phyloP scores from a whole-genome alignment of 2,888 invertebrate genomes.

The Xestobium rufovillosum region DNA sequence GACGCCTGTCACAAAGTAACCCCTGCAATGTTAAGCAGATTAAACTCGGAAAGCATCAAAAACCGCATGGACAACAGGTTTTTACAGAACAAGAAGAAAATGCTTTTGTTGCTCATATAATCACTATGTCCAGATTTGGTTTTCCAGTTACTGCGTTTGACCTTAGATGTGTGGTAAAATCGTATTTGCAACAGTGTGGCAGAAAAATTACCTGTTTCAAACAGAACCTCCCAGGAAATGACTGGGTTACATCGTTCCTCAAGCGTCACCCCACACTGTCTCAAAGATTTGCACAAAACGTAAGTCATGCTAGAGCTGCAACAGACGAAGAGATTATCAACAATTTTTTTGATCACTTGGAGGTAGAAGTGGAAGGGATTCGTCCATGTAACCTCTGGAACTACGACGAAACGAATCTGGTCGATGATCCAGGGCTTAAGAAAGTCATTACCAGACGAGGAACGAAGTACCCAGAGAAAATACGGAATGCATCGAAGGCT shows the following conservation, averaged over 20 bases:
- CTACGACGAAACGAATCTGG: conserved; percentile 28
- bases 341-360: conserved; percentile 12
- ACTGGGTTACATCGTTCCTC: conserved; percentile 13
- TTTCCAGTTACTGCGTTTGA: conserved; percentile 14
- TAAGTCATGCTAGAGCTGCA: conserved; percentile 15
- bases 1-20: too few relatives aligned
- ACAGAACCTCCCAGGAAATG: too few relatives aligned
- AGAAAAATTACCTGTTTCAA: too few relatives aligned
- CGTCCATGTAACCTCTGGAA: conserved; percentile 27
- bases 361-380: conserved; percentile 15
- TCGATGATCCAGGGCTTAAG: conserved; percentile 29
- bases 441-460: conserved; percentile 18
- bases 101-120: conserved; percentile 5
- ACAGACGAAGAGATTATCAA: conserved; percentile 14
- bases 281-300: conserved; percentile 13
- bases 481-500: too few relatives aligned
- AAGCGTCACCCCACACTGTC: conserved; percentile 11
- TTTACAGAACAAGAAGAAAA: conserved; percentile 13
- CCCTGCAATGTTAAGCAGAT: too few relatives aligned
- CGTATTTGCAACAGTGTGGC: conserved; percentile 11
- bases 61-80: conserved; percentile 12
- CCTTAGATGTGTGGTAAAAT: conserved; percentile 13
- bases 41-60: conserved; percentile 10
- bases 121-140: conserved; percentile 11
- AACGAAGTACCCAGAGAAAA: too few relatives aligned